phyloP scores from a whole-genome alignment of 2,797 vertebrate genomes.

The Podarcis lilfordi region DNA sequence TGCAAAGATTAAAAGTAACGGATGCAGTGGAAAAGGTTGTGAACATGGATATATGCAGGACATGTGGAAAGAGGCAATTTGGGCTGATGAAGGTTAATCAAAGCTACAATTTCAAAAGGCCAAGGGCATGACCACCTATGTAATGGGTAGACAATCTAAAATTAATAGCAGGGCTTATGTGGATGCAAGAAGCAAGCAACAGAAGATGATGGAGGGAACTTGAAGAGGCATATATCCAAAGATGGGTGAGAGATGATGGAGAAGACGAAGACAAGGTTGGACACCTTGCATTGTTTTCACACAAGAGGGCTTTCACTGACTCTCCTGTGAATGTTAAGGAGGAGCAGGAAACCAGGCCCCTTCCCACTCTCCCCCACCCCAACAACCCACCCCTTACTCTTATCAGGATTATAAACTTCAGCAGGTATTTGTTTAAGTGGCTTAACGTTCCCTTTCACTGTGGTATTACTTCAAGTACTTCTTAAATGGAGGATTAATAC shows the following conservation, averaged over 20 bases:
- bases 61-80: no score
- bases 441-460: conserved; percentile 34
- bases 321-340: background rate
- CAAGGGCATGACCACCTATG: no score
- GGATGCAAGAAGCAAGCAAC: no score
- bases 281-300: conserved; percentile 20
- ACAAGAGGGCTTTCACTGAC: background rate
- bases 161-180: background rate
- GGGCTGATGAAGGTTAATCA: no score
- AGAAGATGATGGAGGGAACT: no score
- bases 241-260: no score
- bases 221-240: no score
- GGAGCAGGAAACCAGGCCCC: background rate
- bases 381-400: conserved; percentile 6
- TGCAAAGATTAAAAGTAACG: no score
- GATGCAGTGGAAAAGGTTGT: no score
- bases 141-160: background rate
- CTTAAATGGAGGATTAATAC: conserved; percentile 46
- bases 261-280: no score
- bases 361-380: background rate
- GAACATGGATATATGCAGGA: no score
- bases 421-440: conserved; percentile 57
- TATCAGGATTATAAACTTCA: conserved; percentile 23
- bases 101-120: no score
- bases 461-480: conserved; percentile 32